A percentile compares a stretch with the other conserved stretches of the same genome.
phyloP scores from a whole-genome alignment of 92 coral and sea anemone species.

The Phenganax subtilis region DNA sequence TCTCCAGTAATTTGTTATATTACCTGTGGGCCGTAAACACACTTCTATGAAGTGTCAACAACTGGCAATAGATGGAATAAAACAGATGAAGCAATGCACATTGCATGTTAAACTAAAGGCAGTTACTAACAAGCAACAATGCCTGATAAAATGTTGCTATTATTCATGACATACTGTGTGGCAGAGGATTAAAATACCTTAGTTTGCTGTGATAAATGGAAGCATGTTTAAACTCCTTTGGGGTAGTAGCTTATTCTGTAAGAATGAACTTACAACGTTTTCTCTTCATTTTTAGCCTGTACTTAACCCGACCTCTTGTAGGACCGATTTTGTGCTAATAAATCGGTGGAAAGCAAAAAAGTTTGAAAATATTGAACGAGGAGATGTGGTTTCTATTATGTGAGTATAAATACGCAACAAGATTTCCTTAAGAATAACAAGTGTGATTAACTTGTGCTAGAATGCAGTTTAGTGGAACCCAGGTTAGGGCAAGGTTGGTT shows the following conservation, averaged over 20 bases:
- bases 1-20: neutral
- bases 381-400: slow-evolving; percentile 87
- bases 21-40: neutral
- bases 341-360: slow-evolving; percentile 67
- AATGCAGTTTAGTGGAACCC: no score
- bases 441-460: no score
- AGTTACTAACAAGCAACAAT: no score
- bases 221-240: neutral
- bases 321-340: slow-evolving; percentile 63
- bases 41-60: neutral
- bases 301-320: slow-evolving; percentile 61
- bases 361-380: slow-evolving; percentile 76
- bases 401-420: slow-evolving; percentile 44
- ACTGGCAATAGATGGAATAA: neutral
- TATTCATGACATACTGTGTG: no score
- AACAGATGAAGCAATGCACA: neutral
- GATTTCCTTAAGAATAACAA: neutral
- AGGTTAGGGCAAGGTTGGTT: no score
- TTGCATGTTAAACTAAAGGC: no score
- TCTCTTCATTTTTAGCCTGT: slow-evolving; percentile 59
- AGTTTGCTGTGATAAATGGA: neutral
- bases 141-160: no score
- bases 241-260: neutral
- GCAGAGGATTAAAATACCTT: no score
- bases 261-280: neutral